These are phyloP conservation scores for Eira barbara DNA, from an alignment of 2,113 vertebrate species.

Conservation along the genomic window DNA sequence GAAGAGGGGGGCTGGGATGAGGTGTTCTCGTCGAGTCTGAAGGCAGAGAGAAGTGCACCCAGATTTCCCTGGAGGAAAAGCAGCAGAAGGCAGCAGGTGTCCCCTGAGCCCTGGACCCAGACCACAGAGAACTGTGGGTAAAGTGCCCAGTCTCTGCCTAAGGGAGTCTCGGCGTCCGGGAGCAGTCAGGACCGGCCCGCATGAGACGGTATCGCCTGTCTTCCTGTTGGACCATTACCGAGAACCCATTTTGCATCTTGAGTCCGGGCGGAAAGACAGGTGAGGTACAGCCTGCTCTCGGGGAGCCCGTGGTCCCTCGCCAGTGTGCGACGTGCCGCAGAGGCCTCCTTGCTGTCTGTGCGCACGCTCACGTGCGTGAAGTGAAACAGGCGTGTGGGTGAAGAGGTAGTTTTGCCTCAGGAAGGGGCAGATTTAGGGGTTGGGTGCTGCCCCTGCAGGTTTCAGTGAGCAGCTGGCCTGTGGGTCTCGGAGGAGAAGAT, in stretches of 20 bases:
- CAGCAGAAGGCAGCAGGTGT: background rate
- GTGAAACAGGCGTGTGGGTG: fast-evolving
- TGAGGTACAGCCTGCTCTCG: background rate
- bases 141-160: background rate
- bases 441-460: background rate
- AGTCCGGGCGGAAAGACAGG: background rate
- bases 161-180: fast-evolving
- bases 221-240: background rate
- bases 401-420: background rate
- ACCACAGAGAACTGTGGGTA: fast-evolving
- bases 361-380: fast-evolving
- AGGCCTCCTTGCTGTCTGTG: background rate
- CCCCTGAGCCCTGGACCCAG: background rate
- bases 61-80: background rate
- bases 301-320: background rate
- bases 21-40: background rate
- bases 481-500: background rate
- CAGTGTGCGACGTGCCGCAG: fast-evolving
- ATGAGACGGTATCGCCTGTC: fast-evolving
- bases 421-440: background rate
- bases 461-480: background rate
- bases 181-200: fast-evolving
- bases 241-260: background rate
- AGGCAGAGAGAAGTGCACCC: background rate
- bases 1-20: background rate